These are phyloP conservation scores for Charadrius vociferus DNA, from an alignment of 2,113 vertebrate species.

Conservation along the genomic window DNA sequence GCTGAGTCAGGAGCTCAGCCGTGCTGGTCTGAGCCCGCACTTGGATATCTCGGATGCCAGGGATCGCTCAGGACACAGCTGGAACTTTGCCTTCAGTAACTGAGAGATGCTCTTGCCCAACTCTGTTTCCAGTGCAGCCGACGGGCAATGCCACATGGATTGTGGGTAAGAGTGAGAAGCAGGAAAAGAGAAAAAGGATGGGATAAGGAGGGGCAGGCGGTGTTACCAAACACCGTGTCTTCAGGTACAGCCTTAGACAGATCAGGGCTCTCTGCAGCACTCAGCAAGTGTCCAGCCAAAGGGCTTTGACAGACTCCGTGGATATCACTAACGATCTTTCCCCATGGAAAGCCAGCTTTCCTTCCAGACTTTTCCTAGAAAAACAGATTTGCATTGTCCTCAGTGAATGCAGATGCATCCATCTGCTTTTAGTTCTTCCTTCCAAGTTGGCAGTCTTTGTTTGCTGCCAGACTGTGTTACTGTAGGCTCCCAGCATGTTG, in stretches of 20 bases:
- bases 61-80: not conserved
- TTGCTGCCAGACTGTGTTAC: slow-evolving; percentile 48
- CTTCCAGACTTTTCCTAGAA: slow-evolving; percentile 1
- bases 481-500: slow-evolving; percentile 13
- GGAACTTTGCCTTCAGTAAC: not conserved
- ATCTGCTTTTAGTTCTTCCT: slow-evolving; percentile 51
- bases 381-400: slow-evolving; percentile 48
- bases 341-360: not conserved
- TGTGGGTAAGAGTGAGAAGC: not conserved
- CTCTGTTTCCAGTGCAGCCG: not conserved
- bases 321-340: not conserved
- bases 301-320: not conserved
- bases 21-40: not conserved
- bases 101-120: not conserved
- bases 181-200: not conserved
- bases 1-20: not conserved
- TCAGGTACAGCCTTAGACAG: not conserved
- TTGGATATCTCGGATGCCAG: not conserved
- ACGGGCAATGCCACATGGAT: not conserved
- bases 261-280: not conserved
- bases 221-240: not conserved
- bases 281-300: not conserved
- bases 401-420: slow-evolving; percentile 59
- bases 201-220: not conserved
- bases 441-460: slow-evolving; percentile 38